These are phyloP conservation scores for Clusia tigrina DNA, from an alignment of 2,888 invertebrate genomes.

Conservation along the genomic window DNA sequence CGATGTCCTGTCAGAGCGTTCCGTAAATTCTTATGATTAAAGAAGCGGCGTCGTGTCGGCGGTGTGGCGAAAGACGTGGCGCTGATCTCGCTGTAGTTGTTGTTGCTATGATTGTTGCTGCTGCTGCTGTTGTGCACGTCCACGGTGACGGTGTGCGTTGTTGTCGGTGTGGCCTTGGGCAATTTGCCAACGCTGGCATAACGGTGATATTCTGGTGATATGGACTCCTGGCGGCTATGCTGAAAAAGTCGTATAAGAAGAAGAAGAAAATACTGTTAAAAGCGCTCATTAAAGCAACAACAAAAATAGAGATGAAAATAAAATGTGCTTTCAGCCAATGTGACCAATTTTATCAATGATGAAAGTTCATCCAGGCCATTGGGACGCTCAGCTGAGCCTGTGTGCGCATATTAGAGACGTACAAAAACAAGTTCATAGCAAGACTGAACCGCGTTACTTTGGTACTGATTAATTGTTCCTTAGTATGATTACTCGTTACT, in stretches of 20 bases:
- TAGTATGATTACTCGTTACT: too few species aligned
- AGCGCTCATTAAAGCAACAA: constrained; percentile 19
- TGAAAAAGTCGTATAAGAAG: constrained; percentile 42
- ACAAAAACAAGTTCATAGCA: too few species aligned
- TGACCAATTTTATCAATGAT: constrained; percentile 51
- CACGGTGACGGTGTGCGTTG: constrained; percentile 38
- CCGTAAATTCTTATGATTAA: constrained; percentile 80
- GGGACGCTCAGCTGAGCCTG: too few species aligned
- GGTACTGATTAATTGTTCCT: too few species aligned
- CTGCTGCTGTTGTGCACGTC: constrained; percentile 47
- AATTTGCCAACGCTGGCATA: constrained; percentile 60
- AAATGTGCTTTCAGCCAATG: constrained; percentile 19
- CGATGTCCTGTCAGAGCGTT: constrained; percentile 73
- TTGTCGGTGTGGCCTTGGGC: constrained; percentile 43
- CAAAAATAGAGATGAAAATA: constrained; percentile 6
- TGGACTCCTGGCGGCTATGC: constrained; percentile 59
- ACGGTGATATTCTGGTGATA: constrained; percentile 62
- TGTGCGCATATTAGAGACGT: too few species aligned
- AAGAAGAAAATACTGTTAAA: too few species aligned
- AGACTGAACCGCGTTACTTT: too few species aligned
- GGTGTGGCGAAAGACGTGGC: constrained; percentile 84
- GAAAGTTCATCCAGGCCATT: too few species aligned
- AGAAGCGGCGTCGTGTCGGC: constrained; percentile 77
- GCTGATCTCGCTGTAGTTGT: constrained; percentile 65
- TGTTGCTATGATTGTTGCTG: constrained; percentile 39